Evolutionary conservation across 2,797 vertebrate species (phyloP).

Genomic region (Enteromius paludinosus): DNA sequence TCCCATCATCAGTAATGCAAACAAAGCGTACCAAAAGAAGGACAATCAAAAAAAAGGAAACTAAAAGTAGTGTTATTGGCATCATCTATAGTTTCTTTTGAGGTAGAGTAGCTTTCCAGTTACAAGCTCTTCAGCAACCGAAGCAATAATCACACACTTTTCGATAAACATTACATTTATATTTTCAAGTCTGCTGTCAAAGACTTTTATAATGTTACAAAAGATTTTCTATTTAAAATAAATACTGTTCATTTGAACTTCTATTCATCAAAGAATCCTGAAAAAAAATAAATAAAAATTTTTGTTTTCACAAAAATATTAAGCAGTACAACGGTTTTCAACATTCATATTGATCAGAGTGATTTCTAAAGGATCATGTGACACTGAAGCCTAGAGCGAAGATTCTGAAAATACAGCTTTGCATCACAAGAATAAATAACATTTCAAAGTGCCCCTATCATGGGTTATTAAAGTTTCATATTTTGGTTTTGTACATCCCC

Average conservation of each 20-base stretch:
- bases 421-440: not conserved
- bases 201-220: not conserved
- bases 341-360: not conserved
- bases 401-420: slow-evolving; percentile 1
- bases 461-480: too few species aligned
- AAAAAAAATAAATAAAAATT: too few species aligned
- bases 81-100: not conserved
- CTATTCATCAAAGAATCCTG: not conserved
- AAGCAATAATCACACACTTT: not conserved
- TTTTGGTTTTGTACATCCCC: too few species aligned
- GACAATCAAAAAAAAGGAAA: not conserved
- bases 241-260: not conserved
- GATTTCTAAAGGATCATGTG: not conserved
- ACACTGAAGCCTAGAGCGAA: not conserved
- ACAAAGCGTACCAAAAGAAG: not conserved
- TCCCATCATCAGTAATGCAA: not conserved
- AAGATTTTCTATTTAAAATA: not conserved
- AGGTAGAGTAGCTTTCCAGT: not conserved
- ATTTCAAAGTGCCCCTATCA: too few species aligned
- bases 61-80: not conserved
- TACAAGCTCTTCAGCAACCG: not conserved
- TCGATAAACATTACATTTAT: not conserved
- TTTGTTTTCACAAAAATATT: not conserved
- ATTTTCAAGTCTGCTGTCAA: not conserved
- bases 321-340: not conserved